Evolutionary conservation across 2,888 invertebrate species (phyloP), one percentile per base, ranked within the genome.

Genomic region (Parelbella ahira): DNA sequence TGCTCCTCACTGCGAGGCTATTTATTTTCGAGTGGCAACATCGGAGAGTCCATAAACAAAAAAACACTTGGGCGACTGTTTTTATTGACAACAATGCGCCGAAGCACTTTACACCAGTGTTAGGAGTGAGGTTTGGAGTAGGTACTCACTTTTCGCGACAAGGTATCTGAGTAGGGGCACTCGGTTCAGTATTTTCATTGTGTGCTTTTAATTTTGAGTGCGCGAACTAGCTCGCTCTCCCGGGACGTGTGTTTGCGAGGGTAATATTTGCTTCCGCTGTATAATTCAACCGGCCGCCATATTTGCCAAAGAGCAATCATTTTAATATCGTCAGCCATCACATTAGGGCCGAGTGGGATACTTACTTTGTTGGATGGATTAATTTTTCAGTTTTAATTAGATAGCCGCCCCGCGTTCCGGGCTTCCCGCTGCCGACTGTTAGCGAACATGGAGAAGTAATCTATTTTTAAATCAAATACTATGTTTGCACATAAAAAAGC

Each of bases 141-240:
- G 59, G 74, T 77, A 74, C 84, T 83, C 72, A 84, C 78, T 86
- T 83, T 84, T 82, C 81, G 86, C 83, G 84, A 86, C 81, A 78
- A 79, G 80, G 80, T 77, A 79, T 78, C 79, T 58, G 66, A 79
- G 73, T 74, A 76, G 77, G 78, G 80, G 72, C 62, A 59, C 73
- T 74, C 67, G 51, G 75, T 71, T 65, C 84, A 81, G 86, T 89
- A 88, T 89, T 89, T 89, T 89, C 89, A 88, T 88, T 89, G 89
- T 89, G 77, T 89, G 88, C 89, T 89, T 89, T 89, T 89, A 89
- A 89, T 89, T 89, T 89, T 89, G 89, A 89, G 88, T 89, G 89
- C 87, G 89, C 89, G 89, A 89, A 89, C 89, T 88, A 89, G 88
- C 88, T 86, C 77, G 78, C 81, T 86, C 86, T 86, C 88, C 63